These are phyloP conservation scores for Falco biarmicus DNA, from an alignment of 2,797 vertebrate species.

Conservation along the genomic window DNA sequence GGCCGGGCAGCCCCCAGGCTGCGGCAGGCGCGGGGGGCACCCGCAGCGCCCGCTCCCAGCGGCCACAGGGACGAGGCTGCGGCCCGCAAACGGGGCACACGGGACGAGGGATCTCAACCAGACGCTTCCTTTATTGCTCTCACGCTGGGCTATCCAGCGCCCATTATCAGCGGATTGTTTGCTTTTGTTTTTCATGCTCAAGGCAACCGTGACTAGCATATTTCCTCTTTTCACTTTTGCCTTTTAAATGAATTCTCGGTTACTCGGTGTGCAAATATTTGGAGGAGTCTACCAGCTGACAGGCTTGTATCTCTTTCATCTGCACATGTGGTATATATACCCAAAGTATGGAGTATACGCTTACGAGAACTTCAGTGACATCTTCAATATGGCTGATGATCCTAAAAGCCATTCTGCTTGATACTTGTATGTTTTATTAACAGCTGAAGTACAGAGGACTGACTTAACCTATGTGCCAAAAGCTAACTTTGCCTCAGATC, in stretches of 20 bases:
- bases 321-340: neutral
- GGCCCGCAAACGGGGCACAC: neutral
- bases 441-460: neutral
- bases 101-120: rapidly evolving
- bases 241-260: neutral
- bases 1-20: too few species aligned
- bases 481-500: neutral
- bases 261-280: constrained; percentile 4
- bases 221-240: neutral
- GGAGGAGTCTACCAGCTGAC: neutral
- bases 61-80: neutral
- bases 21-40: too few species aligned
- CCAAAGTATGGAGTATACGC: neutral
- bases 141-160: rapidly evolving
- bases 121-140: neutral
- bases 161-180: neutral
- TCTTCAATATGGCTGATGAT: neutral
- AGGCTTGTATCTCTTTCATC: neutral
- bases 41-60: too few species aligned
- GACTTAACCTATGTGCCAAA: neutral
- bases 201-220: neutral
- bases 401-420: neutral
- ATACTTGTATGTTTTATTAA: neutral
- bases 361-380: neutral
- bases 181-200: neutral